Percentiles rank a stretch among this genome's conserved stretches.
Evolutionary conservation across 1,140 invertebrate genomes (phyloP).

Genomic region (Zophobas atratus): DNA sequence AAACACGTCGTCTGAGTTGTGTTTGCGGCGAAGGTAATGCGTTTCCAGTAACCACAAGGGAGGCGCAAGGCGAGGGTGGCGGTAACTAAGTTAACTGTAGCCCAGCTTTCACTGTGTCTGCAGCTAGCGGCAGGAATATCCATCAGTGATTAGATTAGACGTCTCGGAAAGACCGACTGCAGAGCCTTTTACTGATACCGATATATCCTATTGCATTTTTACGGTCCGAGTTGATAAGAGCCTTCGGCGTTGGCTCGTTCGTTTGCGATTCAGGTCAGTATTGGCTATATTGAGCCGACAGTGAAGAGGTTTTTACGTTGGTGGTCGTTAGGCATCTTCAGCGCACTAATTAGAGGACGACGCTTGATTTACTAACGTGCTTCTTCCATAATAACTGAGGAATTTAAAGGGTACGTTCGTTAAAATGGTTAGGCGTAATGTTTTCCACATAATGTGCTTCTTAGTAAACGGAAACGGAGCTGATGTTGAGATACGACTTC

Average conservation of each 20-base stretch:
- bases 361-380: slow-evolving; percentile 40
- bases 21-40: slow-evolving; percentile 42
- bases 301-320: slow-evolving; percentile 20
- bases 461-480: slow-evolving; percentile 7
- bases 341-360: slow-evolving; percentile 31
- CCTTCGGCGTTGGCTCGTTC: neutral
- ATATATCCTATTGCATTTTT: slow-evolving; percentile 20
- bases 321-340: slow-evolving; percentile 31
- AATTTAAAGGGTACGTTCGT: slow-evolving; percentile 34
- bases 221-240: neutral
- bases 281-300: neutral
- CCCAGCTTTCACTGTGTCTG: slow-evolving; percentile 23
- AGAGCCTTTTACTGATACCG: slow-evolving; percentile 30
- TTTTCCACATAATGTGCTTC: slow-evolving; percentile 22
- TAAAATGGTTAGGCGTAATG: slow-evolving; percentile 35
- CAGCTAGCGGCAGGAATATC: slow-evolving; percentile 11
- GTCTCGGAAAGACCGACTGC: slow-evolving; percentile 30
- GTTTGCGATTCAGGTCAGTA: slow-evolving; percentile 29
- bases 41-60: slow-evolving; percentile 35
- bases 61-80: slow-evolving; percentile 13
- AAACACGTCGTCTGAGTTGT: slow-evolving; percentile 26
- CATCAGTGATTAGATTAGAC: slow-evolving; percentile 40
- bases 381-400: slow-evolving; percentile 37
- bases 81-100: slow-evolving; percentile 42
- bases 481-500: slow-evolving; percentile 3